These are phyloP conservation scores for Sphenodon punctatus DNA, from an alignment of 2,797 vertebrate species.

Conservation along the genomic window DNA sequence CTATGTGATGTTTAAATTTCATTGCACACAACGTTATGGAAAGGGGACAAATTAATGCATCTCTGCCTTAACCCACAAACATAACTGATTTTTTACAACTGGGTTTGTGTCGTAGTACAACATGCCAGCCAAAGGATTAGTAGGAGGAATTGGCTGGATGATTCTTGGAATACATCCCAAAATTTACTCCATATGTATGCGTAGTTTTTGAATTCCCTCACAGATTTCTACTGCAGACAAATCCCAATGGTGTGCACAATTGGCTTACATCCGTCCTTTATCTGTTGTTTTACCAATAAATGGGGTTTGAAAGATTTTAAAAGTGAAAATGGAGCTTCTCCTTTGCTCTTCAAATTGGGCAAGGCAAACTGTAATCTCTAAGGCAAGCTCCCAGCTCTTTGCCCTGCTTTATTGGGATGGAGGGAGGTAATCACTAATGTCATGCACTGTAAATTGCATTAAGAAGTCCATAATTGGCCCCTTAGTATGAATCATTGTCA, in stretches of 20 bases:
- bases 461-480: neutral
- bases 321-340: slow-evolving; percentile 9
- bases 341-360: neutral
- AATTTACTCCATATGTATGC: neutral
- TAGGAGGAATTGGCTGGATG: neutral
- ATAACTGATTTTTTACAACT: neutral
- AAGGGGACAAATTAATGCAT: too few relatives aligned
- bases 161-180: neutral
- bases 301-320: neutral
- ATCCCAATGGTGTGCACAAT: neutral
- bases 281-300: neutral
- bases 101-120: neutral
- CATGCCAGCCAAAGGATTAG: neutral
- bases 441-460: rapidly evolving
- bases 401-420: neutral
- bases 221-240: neutral
- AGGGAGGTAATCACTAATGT: neutral
- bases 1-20: too few relatives aligned
- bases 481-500: neutral
- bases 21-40: too few relatives aligned
- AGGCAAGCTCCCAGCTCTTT: neutral
- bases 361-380: neutral
- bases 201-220: neutral
- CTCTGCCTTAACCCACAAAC: too few relatives aligned
- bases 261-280: neutral